Conservation (phyloP, 2,113 vertebrate species). For the Mormyrus iriodes region DNA sequence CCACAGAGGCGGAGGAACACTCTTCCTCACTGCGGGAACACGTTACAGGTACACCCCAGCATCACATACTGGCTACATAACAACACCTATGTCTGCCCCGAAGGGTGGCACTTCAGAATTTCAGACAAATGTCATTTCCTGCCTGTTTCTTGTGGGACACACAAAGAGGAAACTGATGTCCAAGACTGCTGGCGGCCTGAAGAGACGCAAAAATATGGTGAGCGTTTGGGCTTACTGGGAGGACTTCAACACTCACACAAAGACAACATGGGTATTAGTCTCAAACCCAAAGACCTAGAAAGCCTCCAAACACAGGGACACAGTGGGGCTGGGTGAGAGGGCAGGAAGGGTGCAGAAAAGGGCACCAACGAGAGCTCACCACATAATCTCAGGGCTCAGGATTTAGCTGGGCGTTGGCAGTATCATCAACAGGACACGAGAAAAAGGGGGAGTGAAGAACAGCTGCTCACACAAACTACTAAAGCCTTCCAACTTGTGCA, state of each 20-base stretch:
- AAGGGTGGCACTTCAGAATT: background rate
- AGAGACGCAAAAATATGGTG: conserved; percentile 21
- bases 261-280: background rate
- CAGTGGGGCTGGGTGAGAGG: background rate
- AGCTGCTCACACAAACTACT: background rate
- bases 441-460: background rate
- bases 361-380: background rate
- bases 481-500: background rate
- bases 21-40: conserved; percentile 57
- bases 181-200: conserved; percentile 73
- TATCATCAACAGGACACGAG: conserved; percentile 8
- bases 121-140: conserved; percentile 27
- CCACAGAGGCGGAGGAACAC: conserved; percentile 56
- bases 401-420: background rate
- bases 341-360: background rate
- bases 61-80: background rate
- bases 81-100: background rate
- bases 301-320: background rate
- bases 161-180: conserved; percentile 69
- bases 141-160: conserved; percentile 67
- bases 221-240: background rate
- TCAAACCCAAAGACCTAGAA: background rate
- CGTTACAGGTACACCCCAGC: background rate
- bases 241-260: background rate
- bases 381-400: background rate